Base-by-base conservation (phyloP, 2,888 invertebrate species). In the Plusia festucae region DNA sequence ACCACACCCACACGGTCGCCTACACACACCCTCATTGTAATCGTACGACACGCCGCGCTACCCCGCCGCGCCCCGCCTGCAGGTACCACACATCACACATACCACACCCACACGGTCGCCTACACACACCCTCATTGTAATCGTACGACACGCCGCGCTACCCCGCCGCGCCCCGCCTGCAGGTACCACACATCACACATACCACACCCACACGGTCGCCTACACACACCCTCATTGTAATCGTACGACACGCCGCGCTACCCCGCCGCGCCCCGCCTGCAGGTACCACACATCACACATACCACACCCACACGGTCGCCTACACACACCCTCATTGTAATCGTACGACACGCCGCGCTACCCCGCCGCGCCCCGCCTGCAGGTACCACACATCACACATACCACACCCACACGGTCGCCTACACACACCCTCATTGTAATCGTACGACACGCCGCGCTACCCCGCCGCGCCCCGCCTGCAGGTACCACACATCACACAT, bases 31-130 rank as follows among this genome's bases (percentile, higher is more conserved):
- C n/a, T n/a, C n/a, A n/a, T n/a, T n/a, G n/a, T n/a, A n/a, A n/a
- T n/a, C n/a, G n/a, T n/a, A n/a, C n/a, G n/a, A n/a, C n/a, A 88
- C 88, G 11, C 88, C 87, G 11, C 81, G 90, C 68, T 91, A 88
- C 76, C 88, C 90, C 7, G 76, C 83, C 6, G 68, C 90, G 27
- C 93, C 93, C 0, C 68, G 91, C 62, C 61, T 91, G 52, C 92
- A 91, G 89, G 91, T 84, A 74, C n/a, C n/a, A n/a, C n/a, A n/a
- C n/a, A n/a, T n/a, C n/a, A 53, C 5, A 18, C 53, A 55, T 65
- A 13, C n/a, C 15, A n/a, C n/a, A n/a, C n/a, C n/a, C n/a, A n/a
- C n/a, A n/a, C n/a, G n/a, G n/a, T n/a, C n/a, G n/a, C n/a, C n/a
- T n/a, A n/a, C 61, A 34, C 27, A 9, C n/a, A 18, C 24, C 34